phyloP scores from a whole-genome alignment of 2,797 vertebrate species.

The Darevskia mixta region DNA sequence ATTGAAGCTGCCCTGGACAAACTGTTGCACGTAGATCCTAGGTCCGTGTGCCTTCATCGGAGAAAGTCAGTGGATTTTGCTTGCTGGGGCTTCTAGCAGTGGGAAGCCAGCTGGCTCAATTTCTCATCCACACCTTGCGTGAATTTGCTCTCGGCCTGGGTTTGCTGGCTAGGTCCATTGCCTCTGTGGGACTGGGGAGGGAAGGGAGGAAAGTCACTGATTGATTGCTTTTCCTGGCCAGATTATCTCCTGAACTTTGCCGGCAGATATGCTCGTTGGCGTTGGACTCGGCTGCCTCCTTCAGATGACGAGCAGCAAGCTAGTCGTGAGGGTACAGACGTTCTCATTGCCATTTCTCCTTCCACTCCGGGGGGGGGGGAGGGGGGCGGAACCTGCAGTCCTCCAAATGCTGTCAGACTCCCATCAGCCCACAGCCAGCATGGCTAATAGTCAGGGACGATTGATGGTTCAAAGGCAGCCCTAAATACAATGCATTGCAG shows the following conservation, averaged over 20 bases:
- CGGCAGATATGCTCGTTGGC: constrained; percentile 92
- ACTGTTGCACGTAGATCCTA: no score
- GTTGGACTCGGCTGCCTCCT: constrained; percentile 92
- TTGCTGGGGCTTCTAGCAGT: neutral
- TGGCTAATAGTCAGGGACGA: neutral
- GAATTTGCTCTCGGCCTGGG: neutral
- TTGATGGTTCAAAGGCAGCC: no score
- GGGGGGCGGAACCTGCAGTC: neutral
- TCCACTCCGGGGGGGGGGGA: fast-evolving
- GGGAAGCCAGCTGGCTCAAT: neutral
- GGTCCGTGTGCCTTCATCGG: no score
- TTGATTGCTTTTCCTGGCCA: no score
- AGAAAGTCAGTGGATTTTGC: neutral
- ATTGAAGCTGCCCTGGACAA: no score
- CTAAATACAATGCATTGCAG: no score
- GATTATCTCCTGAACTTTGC: constrained; percentile 75
- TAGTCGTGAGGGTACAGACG: constrained; percentile 81
- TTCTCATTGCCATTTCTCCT: fast-evolving
- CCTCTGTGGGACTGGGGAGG: neutral
- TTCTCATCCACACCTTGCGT: neutral
- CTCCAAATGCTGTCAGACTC: neutral
- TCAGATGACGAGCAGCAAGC: constrained; percentile 82
- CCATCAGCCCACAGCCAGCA: neutral
- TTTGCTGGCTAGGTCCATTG: neutral
- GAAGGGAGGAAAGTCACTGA: no score